Evolutionary conservation across 2,113 vertebrate species (phyloP).

Genomic region (Jaculus jaculus): DNA sequence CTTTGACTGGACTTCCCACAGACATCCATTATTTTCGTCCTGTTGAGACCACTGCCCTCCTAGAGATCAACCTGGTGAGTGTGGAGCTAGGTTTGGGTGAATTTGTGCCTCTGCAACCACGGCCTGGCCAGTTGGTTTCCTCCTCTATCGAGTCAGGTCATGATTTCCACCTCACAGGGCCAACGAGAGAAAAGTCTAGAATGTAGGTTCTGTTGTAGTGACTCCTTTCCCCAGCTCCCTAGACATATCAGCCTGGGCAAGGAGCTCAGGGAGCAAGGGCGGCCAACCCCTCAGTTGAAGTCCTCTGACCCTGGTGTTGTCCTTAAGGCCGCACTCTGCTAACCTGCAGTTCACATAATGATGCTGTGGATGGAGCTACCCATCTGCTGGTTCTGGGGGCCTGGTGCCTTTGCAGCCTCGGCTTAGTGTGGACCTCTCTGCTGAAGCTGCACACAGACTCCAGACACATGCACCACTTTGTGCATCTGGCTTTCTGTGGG

Average conservation of each 20-base stretch:
- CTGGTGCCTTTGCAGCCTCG: not conserved
- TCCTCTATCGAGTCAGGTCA: not conserved
- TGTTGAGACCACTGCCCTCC: not conserved
- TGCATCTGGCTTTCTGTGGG: no score
- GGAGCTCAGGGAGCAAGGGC: not conserved
- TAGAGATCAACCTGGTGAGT: not conserved
- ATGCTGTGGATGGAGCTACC: not conserved
- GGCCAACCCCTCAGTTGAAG: rapidly evolving
- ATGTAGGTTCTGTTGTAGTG: not conserved
- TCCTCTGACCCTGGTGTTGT: not conserved
- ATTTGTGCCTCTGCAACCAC: not conserved
- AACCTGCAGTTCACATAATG: rapidly evolving
- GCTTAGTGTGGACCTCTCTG: not conserved
- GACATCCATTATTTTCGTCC: no score
- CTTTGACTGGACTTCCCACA: no score
- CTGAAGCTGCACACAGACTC: no score
- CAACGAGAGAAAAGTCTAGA: not conserved
- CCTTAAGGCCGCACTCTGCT: not conserved
- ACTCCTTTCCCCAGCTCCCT: not conserved
- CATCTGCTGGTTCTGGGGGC: not conserved
- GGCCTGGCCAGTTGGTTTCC: not conserved
- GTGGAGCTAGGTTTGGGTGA: not conserved
- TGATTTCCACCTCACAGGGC: not conserved
- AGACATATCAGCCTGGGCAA: rapidly evolving
- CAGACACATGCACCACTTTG: no score